Evolutionary conservation across 1,140 invertebrate species (phyloP).

Genomic region (Zaprionus lachaisei): DNA sequence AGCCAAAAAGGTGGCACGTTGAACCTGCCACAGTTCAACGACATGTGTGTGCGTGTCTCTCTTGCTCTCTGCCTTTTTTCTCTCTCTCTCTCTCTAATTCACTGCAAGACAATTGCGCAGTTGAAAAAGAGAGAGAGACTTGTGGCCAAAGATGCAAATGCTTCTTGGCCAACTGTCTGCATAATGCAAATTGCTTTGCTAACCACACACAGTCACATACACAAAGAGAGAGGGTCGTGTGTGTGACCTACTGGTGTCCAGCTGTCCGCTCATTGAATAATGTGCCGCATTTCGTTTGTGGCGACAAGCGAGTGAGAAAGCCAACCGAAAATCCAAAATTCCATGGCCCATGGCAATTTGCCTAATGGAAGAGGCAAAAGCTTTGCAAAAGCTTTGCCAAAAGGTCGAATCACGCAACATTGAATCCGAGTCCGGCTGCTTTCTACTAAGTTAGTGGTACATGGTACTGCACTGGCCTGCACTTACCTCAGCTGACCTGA

Average conservation of each 20-base stretch:
- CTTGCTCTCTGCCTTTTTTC: background rate
- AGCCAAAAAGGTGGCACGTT: conserved; percentile 65
- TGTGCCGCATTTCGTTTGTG: conserved; percentile 57
- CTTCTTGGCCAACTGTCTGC: conserved; percentile 24
- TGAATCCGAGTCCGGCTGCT: conserved; percentile 9
- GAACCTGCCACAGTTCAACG: conserved; percentile 68
- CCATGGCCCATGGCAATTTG: conserved; percentile 63
- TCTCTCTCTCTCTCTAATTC: background rate
- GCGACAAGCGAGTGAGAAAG: conserved; percentile 30
- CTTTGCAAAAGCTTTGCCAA: conserved; percentile 11
- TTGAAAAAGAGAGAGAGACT: background rate
- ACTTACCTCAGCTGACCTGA: conserved; percentile 8
- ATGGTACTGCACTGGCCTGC: conserved; percentile 23
- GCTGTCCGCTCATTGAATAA: conserved; percentile 68
- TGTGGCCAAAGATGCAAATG: conserved; percentile 7
- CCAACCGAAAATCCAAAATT: conserved; percentile 10
- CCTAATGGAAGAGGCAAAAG: conserved; percentile 60
- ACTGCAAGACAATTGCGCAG: conserved; percentile 12
- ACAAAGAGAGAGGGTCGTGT: conserved; percentile 14
- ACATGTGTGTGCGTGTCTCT: conserved; percentile 23
- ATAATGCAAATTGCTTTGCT: conserved; percentile 44
- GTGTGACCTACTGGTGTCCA: conserved; percentile 32
- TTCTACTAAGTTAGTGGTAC: conserved; percentile 67
- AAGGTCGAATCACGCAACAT: conserved; percentile 59
- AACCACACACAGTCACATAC: conserved; percentile 18